Evolutionary conservation across 1,140 invertebrate species (phyloP), one percentile per base, ranked within the genome.

Genomic region (Wasmannia auropunctata): DNA sequence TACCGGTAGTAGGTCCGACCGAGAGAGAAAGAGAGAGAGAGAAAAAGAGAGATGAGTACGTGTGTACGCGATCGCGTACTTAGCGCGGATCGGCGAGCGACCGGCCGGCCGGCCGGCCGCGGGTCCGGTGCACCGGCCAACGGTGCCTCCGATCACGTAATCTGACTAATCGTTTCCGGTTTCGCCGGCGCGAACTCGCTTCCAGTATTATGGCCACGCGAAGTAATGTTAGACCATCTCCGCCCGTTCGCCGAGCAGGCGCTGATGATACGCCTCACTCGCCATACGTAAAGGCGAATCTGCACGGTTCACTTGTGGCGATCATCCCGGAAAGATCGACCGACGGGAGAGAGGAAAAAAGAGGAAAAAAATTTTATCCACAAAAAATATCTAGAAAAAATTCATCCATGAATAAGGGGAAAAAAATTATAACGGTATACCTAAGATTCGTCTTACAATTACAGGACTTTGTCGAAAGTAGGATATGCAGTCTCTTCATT

Each of bases 161-260:
- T 92, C 92, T 86, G 90, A 91, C 91, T 92, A 91, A 92, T 92
- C 92, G 92, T 88, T 93, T 92, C 92, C 92, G 91, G 91, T 93
- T 88, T 88, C 77, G 70, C 31, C 75, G 86, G 84, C 87, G 86
- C 62, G 84, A 91, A 90, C 86, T 89, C 43, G 87, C 91, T 92
- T 92, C 88, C 90, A 92, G 91, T 90, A 92, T 92, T 92, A 93
- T 92, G 87, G 85, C 91, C 88, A 91, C 91, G 91, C 89, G 88
- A 92, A 77, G 69, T 90, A 90, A 89, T 90, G 80, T 86, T 72
- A 87, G 88, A 63, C 80, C 79, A 46, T 81, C 72, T 87, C 85
- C 79, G 76, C 80, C 51, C 79, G 88, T 72, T 77, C 89, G 56
- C n/a, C 28, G 37, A 49, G 43, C 58, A 72, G 76, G 51, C 84